Conservation (phyloP, 1,140 invertebrate genomes). For the Diprion similis region DNA sequence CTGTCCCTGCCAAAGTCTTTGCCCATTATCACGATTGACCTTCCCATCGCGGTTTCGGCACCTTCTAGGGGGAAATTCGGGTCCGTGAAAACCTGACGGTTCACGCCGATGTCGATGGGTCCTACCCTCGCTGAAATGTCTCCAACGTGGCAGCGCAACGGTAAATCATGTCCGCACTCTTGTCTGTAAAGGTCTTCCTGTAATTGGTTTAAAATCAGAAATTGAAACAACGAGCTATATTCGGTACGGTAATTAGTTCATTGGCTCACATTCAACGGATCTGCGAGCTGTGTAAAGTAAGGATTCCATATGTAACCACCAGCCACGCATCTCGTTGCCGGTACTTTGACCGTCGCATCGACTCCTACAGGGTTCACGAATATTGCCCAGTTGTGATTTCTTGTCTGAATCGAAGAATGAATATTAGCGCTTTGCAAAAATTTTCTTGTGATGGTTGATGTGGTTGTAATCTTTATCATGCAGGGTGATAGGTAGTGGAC, state of each 20-base stretch:
- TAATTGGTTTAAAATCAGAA: conserved; percentile 27
- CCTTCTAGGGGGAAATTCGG: conserved; percentile 87
- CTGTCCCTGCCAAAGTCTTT: conserved; percentile 73
- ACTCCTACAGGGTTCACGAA: conserved; percentile 94
- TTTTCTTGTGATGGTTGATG: not conserved
- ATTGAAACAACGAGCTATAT: not conserved
- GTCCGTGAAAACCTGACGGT: conserved; percentile 82
- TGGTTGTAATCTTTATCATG: not conserved
- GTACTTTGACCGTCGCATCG: conserved; percentile 83
- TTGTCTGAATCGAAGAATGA: conserved; percentile 67
- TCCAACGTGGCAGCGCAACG: conserved; percentile 90
- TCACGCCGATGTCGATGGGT: conserved; percentile 81
- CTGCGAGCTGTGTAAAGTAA: conserved; percentile 87
- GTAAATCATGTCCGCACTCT: conserved; percentile 88
- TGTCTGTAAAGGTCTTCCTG: conserved; percentile 83
- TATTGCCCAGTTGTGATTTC: conserved; percentile 89
- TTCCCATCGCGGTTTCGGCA: conserved; percentile 77
- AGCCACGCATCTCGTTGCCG: conserved; percentile 83
- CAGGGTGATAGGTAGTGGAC: conserved; percentile 37
- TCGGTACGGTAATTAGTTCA: not conserved
- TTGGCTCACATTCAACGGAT: conserved; percentile 82
- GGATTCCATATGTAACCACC: conserved; percentile 94
- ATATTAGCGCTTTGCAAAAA: conserved; percentile 21
- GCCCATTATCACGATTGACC: conserved; percentile 86
- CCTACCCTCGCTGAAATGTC: conserved; percentile 87